A percentile compares a stretch with the other conserved stretches of the same genome.
These are phyloP conservation scores for Apodemia mormo DNA, from an alignment of 2,888 invertebrate species.

Conservation along the genomic window DNA sequence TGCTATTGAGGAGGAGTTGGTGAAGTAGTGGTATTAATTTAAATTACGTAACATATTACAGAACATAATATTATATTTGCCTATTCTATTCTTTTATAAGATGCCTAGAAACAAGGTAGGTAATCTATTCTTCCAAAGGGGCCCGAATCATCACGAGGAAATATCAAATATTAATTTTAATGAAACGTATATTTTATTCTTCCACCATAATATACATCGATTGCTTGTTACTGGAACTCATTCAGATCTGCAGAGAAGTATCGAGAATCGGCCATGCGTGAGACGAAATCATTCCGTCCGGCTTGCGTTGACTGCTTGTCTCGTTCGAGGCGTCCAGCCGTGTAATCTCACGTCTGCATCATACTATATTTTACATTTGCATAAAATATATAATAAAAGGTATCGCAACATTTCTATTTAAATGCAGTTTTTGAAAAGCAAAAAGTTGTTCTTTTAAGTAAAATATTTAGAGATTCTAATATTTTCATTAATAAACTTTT, in stretches of 20 bases:
- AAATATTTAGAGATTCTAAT: too few species aligned
- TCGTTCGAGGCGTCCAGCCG: conserved; percentile 28
- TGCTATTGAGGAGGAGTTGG: too few species aligned
- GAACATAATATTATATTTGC: too few species aligned
- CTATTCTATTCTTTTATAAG: too few species aligned
- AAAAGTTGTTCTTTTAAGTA: too few species aligned
- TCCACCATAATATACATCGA: conserved; percentile 3
- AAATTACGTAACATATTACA: too few species aligned
- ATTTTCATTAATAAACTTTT: too few species aligned
- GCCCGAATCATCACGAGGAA: too few species aligned
- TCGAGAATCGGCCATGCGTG: conserved; percentile 29
- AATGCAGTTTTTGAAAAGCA: neutral
- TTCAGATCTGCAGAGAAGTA: conserved; percentile 21
- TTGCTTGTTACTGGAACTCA: conserved; percentile 14
- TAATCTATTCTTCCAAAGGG: too few species aligned
- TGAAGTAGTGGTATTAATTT: too few species aligned
- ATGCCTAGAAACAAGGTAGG: too few species aligned
- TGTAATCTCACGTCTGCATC: conserved; percentile 23
- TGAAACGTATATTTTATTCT: neutral
- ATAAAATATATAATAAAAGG: conserved; percentile 14
- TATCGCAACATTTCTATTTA: conserved; percentile 19
- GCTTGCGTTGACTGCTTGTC: conserved; percentile 31
- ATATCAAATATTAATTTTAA: neutral
- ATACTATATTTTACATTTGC: conserved; percentile 21
- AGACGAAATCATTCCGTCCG: conserved; percentile 32